These are phyloP conservation scores for Palythoa grandis DNA, from an alignment of 92 coral and sea anemone genomes.

Conservation along the genomic window DNA sequence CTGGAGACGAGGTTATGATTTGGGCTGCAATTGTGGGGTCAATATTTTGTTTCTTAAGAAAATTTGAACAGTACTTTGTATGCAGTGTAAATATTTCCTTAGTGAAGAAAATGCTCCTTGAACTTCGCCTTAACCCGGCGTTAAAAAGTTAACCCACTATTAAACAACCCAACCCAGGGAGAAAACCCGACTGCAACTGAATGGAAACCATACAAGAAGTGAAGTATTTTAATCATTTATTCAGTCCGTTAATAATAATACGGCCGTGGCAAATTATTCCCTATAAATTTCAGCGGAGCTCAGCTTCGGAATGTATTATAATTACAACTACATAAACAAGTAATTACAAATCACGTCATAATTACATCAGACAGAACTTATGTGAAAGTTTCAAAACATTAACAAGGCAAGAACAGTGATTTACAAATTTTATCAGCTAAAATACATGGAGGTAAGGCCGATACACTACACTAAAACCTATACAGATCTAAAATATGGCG, in stretches of 20 bases:
- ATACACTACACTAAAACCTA: conserved; percentile 14
- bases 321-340: background rate
- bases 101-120: too few species aligned
- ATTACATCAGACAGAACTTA: background rate
- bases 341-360: background rate
- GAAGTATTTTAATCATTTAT: conserved; percentile 5
- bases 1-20: too few species aligned
- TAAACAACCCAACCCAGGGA: too few species aligned
- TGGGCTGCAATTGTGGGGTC: too few species aligned
- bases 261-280: conserved; percentile 1
- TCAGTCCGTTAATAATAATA: conserved; percentile 19
- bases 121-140: too few species aligned
- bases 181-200: background rate
- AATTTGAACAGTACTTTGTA: too few species aligned
- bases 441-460: conserved; percentile 21
- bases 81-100: too few species aligned
- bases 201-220: background rate
- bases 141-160: too few species aligned
- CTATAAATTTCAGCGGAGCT: conserved; percentile 1
- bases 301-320: conserved; percentile 7
- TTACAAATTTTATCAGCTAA: conserved; percentile 34
- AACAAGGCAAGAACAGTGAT: conserved; percentile 6
- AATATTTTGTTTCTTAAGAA: too few species aligned
- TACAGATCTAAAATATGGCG: conserved; percentile 15
- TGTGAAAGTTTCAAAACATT: background rate